Evolutionary conservation across 2,113 vertebrate genomes (phyloP), one percentile per base, ranked within the genome.

Genomic region (Heptranchias perlo): DNA sequence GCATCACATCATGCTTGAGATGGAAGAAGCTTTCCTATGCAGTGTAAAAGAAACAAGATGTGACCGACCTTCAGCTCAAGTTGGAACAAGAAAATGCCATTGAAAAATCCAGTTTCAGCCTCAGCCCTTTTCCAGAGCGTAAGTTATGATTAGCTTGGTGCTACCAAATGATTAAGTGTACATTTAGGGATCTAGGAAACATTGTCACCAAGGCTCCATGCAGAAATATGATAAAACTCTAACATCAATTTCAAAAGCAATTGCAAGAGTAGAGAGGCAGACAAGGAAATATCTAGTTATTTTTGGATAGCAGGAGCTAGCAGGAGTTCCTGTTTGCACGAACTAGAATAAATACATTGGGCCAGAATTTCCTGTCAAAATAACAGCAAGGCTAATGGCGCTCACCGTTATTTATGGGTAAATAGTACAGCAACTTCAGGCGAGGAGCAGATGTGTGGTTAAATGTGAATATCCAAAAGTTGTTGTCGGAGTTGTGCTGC

Each of bases 41-140:
- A 94, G 64, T 67, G 11, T 94, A 14, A 49, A 94, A 94, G 58
- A 61, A 61, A 31, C 23, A 14, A 67, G 84, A 67, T 49, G 44
- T 67, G 62, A 67, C 69, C 69, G 47, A 64, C 93, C 93, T 94
- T 64, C 61, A 94, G n/a, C 93, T 67, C 11, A 94, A 28, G 39
- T 94, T 94, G 62, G 44, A 91, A 61, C 28, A 58, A 86, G 25
- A 86, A 44, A 18, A 62, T n/a, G 11, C 54, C 89, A 62, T 61
- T n/a, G 89, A 92, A 61, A 58, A 61, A n/a, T 35, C 35, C 28
- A 39, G 58, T 64, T 23, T 62, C 35, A 39, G 44, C 61, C 61
- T 93, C 58, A 93, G 58, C 35, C 91, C 91, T 64, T 93, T 62
- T 62, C 91, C 58, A 64, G 35, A 62, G 14, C 0, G 58, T 39